phyloP scores from a whole-genome alignment of 2,797 vertebrate genomes.

The Phataginus tricuspis region DNA sequence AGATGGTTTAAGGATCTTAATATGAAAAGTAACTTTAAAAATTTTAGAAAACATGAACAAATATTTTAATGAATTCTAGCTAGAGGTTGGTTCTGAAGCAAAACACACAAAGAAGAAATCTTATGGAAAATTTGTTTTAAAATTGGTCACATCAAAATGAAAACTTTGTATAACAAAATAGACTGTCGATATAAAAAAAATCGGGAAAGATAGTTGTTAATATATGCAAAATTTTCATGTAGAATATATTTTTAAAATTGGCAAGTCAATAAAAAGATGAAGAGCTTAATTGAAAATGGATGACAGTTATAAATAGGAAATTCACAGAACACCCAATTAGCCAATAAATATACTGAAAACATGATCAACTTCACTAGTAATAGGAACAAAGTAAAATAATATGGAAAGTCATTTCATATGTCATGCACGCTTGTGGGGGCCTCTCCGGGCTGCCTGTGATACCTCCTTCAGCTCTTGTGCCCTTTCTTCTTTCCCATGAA shows the following conservation, averaged over 20 bases:
- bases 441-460: background rate
- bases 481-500: background rate
- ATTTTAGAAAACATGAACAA: background rate
- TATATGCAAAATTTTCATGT: background rate
- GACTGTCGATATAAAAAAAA: background rate
- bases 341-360: background rate
- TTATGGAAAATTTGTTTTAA: background rate
- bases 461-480: background rate
- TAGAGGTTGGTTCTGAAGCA: constrained; percentile 8
- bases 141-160: background rate
- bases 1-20: background rate
- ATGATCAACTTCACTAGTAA: background rate
- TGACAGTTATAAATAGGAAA: background rate
- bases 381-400: background rate
- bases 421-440: fast-evolving
- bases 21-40: constrained; percentile 27
- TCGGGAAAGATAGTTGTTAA: background rate
- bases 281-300: background rate
- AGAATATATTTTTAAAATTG: background rate
- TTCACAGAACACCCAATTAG: background rate
- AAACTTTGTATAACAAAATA: background rate
- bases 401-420: background rate
- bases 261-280: background rate
- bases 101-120: background rate
- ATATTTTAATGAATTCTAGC: constrained; percentile 30